Percentiles rank a stretch among this genome's conserved stretches.
Conservation (phyloP, 1,140 invertebrate genomes). For the Brachystomella parvula region DNA sequence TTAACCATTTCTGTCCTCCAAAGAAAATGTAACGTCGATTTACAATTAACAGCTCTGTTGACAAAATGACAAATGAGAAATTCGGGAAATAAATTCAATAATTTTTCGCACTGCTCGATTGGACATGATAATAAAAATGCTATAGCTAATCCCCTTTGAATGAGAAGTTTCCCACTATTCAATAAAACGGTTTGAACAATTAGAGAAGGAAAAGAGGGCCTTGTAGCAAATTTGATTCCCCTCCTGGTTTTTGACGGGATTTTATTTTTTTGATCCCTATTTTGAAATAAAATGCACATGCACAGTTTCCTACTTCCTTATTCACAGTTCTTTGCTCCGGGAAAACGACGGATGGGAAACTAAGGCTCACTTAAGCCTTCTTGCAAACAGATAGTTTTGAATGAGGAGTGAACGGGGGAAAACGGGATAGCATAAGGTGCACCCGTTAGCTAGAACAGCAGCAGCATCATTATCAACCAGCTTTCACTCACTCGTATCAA, state of each 20-base stretch:
- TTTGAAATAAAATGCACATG: slow-evolving; percentile 7
- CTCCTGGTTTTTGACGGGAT: not conserved
- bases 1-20: no score
- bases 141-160: no score
- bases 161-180: no score
- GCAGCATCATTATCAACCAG: slow-evolving; percentile 7
- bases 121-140: no score
- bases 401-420: not conserved
- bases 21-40: no score
- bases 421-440: slow-evolving; percentile 5
- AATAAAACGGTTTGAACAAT: not conserved
- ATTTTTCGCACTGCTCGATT: no score
- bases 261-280: not conserved
- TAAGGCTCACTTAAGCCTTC: not conserved
- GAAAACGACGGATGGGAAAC: not conserved
- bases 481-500: not conserved
- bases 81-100: no score
- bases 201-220: not conserved
- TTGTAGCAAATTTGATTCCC: not conserved
- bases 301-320: not conserved
- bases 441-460: no score
- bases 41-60: no score
- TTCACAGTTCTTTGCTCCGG: not conserved
- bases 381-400: not conserved
- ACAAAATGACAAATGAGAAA: no score